Evolutionary conservation across 2,113 vertebrate species (phyloP).

Genomic region (Ammospiza caudacuta): DNA sequence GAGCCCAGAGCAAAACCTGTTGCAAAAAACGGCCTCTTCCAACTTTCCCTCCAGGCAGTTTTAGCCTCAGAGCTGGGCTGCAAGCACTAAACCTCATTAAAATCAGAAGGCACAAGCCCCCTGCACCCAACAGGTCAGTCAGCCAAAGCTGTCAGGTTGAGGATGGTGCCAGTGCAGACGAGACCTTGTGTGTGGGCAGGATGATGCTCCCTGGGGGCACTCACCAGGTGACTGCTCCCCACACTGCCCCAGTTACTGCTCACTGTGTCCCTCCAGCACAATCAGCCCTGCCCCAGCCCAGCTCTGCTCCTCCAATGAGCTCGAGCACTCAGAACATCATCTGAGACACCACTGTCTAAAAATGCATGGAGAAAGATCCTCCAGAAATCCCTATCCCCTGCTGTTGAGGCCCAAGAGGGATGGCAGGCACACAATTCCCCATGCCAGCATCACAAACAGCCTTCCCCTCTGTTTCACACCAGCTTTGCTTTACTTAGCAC

Average conservation of each 20-base stretch:
- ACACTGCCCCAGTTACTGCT: accelerated
- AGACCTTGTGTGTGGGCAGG: neutral
- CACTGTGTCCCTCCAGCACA: neutral
- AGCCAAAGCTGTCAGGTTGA: neutral
- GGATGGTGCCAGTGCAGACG: neutral
- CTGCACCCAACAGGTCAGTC: neutral
- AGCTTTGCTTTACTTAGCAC: neutral
- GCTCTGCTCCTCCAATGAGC: neutral
- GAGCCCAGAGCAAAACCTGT: neutral
- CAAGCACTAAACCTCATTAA: neutral
- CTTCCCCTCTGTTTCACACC: neutral
- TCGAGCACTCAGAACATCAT: neutral
- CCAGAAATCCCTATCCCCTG: neutral
- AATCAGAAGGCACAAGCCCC: neutral
- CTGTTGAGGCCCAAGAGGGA: neutral
- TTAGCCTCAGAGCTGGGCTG: neutral
- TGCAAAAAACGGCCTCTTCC: neutral
- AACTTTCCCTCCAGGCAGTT: neutral
- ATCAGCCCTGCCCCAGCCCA: neutral
- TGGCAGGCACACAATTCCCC: neutral
- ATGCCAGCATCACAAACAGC: neutral
- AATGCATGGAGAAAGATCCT: neutral
- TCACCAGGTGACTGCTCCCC: neutral
- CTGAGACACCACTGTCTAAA: neutral
- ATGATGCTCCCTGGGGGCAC: neutral